Evolutionary conservation across 2,888 invertebrate genomes (phyloP).

Genomic region (Rotaria sp.): DNA sequence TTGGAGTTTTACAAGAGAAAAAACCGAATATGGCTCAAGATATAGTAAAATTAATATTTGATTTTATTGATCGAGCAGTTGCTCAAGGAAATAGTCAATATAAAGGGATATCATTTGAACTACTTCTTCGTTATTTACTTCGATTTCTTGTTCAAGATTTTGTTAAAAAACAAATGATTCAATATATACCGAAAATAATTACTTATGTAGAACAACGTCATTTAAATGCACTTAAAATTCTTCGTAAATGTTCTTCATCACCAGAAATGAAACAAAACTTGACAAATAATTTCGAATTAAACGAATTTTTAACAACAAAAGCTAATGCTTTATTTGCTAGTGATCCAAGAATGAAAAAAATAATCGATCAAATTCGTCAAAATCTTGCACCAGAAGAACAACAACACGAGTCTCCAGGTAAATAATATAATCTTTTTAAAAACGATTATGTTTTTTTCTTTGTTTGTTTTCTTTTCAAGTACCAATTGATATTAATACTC

Average conservation of each 20-base stretch:
- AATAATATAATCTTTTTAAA: neutral
- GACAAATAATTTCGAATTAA: neutral
- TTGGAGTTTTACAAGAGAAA: neutral
- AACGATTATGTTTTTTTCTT: neutral
- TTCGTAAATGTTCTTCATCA: neutral
- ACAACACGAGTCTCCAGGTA: neutral
- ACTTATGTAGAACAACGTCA: neutral
- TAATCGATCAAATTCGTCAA: neutral
- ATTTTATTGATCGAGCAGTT: neutral
- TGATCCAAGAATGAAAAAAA: neutral
- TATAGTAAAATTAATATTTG: neutral
- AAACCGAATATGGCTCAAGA: neutral
- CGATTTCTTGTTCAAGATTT: neutral
- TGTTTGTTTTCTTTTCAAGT: neutral
- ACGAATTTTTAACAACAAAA: neutral
- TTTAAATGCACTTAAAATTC: neutral
- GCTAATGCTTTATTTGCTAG: neutral
- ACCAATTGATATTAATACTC: neutral
- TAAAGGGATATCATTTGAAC: neutral
- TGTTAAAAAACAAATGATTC: neutral
- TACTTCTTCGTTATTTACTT: neutral
- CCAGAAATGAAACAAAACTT: neutral
- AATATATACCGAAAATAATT: neutral
- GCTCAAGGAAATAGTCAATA: neutral
- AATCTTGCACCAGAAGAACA: neutral